Percentiles rank a stretch among this genome's conserved stretches.
Evolutionary conservation across 2,888 invertebrate species (phyloP).

Genomic region (Crepidodera aurea): DNA sequence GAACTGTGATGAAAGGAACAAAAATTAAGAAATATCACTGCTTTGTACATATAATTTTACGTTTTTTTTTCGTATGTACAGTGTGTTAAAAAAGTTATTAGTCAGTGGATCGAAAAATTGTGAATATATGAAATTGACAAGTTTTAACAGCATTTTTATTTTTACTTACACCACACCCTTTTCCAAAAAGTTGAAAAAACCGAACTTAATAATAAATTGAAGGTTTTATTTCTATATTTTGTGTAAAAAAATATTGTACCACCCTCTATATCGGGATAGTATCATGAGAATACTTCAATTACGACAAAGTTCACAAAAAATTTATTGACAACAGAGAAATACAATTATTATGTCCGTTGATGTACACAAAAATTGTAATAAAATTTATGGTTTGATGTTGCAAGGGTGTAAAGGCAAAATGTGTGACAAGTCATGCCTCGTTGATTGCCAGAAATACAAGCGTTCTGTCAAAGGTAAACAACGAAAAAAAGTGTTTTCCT

Average conservation of each 20-base stretch:
- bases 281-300: too few species aligned
- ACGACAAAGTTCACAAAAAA: too few species aligned
- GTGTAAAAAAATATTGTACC: too few species aligned
- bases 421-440: conserved; percentile 18
- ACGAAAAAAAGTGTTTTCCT: background rate
- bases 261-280: too few species aligned
- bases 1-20: conserved; percentile 50
- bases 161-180: background rate
- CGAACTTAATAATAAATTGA: too few species aligned
- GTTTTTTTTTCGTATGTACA: conserved; percentile 61
- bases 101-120: conserved; percentile 61
- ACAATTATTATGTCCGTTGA: too few species aligned
- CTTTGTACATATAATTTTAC: conserved; percentile 61
- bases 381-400: conserved; percentile 8
- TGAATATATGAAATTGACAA: conserved; percentile 62
- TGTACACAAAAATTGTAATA: conserved; percentile 11
- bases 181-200: too few species aligned
- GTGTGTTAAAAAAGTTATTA: conserved; percentile 61
- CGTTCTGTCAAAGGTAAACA: background rate
- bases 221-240: too few species aligned
- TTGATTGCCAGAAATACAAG: conserved; percentile 5
- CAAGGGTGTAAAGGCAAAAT: conserved; percentile 1
- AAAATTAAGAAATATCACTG: conserved; percentile 51
- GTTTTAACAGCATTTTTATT: conserved; percentile 47
- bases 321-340: too few species aligned